Evolutionary conservation across 2,797 vertebrate species (phyloP).

Genomic region (Leptoclinus maculatus): DNA sequence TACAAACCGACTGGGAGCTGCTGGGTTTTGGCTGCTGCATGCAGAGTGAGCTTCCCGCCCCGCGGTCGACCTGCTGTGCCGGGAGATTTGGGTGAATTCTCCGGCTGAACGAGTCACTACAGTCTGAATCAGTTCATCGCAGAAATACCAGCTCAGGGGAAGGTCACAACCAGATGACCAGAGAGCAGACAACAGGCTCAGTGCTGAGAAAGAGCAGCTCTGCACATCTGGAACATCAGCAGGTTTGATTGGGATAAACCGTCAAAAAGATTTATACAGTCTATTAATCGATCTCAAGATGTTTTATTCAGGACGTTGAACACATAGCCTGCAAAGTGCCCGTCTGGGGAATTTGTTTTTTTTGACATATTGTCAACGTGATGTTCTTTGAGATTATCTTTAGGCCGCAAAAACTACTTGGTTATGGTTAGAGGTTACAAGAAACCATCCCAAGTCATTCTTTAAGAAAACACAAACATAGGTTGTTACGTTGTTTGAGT

Average conservation of each 20-base stretch:
- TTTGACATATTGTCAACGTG: too few relatives aligned
- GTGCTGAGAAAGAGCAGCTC: constrained; percentile 20
- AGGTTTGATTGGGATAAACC: background rate
- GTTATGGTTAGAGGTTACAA: background rate
- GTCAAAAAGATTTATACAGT: background rate
- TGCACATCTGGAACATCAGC: background rate
- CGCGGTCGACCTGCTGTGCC: background rate
- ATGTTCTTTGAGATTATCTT: too few relatives aligned
- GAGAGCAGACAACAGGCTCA: background rate
- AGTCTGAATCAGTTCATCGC: constrained; percentile 46
- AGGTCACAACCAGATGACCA: constrained; percentile 32
- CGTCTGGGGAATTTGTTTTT: too few relatives aligned
- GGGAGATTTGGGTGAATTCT: constrained; percentile 13
- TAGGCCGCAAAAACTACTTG: too few relatives aligned
- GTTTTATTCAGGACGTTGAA: background rate
- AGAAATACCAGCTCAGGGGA: constrained; percentile 45
- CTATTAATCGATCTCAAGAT: background rate
- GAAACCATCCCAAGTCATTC: background rate
- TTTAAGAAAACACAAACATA: background rate
- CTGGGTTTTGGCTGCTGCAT: constrained; percentile 19
- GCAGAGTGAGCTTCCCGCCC: background rate
- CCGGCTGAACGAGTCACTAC: background rate
- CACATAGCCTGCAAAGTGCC: too few relatives aligned
- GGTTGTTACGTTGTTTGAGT: background rate
- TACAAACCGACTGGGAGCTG: background rate